These are phyloP conservation scores for Dryobates pubescens DNA, from an alignment of 2,797 vertebrate species.

Conservation along the genomic window DNA sequence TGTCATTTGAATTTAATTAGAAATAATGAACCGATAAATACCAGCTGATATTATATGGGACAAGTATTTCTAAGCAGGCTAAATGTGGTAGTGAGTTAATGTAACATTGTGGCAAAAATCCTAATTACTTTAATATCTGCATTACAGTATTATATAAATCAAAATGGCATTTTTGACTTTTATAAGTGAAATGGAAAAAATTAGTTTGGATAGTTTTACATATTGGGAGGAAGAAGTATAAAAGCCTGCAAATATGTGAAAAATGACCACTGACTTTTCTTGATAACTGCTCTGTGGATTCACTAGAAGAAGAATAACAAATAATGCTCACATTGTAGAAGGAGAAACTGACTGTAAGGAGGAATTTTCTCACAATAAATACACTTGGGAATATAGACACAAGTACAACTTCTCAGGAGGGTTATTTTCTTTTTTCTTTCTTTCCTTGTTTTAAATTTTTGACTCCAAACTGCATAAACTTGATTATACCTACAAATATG, in stretches of 20 bases:
- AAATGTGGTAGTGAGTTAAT: background rate
- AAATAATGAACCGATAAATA: conserved; percentile 58
- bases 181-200: conserved; percentile 7
- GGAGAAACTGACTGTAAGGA: background rate
- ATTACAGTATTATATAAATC: background rate
- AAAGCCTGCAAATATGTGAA: background rate
- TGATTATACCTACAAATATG: background rate
- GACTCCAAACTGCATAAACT: background rate
- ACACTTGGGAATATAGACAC: background rate
- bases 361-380: background rate
- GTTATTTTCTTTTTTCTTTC: fast-evolving
- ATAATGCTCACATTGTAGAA: background rate
- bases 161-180: background rate
- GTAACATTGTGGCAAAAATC: conserved; percentile 20
- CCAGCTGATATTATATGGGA: background rate
- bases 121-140: background rate
- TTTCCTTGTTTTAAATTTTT: fast-evolving
- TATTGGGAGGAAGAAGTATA: background rate
- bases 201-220: background rate
- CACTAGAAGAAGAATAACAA: background rate
- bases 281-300: background rate
- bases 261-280: background rate
- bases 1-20: conserved; percentile 44
- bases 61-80: conserved; percentile 1
- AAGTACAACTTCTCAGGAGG: background rate